Evolutionary conservation across 2,797 vertebrate species (phyloP).

Genomic region (Tarsius wallacei): DNA sequence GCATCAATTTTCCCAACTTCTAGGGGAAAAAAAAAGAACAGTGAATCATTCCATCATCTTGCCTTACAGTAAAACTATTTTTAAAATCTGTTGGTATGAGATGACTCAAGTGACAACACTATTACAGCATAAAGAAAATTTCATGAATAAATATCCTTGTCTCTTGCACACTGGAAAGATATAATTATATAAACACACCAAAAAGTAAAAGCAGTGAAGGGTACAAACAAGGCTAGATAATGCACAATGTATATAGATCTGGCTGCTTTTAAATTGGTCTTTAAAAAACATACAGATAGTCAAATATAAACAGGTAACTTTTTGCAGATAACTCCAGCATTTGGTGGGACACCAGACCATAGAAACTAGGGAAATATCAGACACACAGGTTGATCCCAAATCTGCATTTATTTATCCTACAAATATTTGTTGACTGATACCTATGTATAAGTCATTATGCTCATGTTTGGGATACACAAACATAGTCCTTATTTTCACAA

Average conservation of each 20-base stretch:
- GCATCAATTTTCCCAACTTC: background rate
- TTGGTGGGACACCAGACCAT: background rate
- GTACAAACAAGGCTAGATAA: background rate
- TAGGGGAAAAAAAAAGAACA: slow-evolving; percentile 54
- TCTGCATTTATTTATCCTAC: background rate
- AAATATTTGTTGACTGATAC: background rate
- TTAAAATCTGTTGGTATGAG: background rate
- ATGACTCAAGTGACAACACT: background rate
- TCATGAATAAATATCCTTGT: background rate
- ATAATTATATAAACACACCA: background rate
- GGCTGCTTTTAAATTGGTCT: background rate
- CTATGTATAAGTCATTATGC: background rate
- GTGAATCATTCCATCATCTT: background rate
- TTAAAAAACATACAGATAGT: background rate
- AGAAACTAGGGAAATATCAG: background rate
- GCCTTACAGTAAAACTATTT: background rate
- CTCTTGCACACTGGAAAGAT: background rate
- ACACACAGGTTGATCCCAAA: background rate
- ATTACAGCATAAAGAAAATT: background rate
- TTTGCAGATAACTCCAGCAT: background rate
- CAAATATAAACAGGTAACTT: background rate
- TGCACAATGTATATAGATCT: background rate
- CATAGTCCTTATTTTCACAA: background rate
- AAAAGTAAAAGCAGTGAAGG: background rate
- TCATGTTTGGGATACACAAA: background rate